Evolutionary conservation across 2,113 vertebrate genomes (phyloP), one percentile per base, ranked within the genome.

Genomic region (Lontra canadensis): DNA sequence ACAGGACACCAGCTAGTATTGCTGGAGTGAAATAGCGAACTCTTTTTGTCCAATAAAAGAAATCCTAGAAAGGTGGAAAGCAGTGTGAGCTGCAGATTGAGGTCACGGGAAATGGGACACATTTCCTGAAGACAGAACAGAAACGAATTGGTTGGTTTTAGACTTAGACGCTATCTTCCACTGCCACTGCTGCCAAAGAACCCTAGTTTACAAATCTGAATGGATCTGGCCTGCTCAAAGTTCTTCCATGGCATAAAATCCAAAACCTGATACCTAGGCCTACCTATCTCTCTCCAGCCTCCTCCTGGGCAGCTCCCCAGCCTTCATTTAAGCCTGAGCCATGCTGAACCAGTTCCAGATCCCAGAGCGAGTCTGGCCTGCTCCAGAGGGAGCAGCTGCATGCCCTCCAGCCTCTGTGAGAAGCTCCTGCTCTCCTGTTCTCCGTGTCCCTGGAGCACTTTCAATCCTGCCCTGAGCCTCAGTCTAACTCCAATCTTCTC

Each of bases 91-190:
- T 36, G 76, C 93, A 90, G 52, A 82, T 7, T 44, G 59, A 71
- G 83, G 78, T 23, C 78, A 67, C 0, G 7, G 74, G 79, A 94
- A 92, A 94, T 42, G 39, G 94, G 65, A 88, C 42, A 49, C 9
- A n/a, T 23, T 96, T 95, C 88, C 80, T 92, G 78, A 96, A 88
- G n/a, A 91, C 49, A 80, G 34, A 93, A 15, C 42, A 90, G 42
- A 80, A 92, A 83, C 4, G 9, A 49, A 73, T 7, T 82, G 25
- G 55, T 65, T 63, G 36, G 44, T 49, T 82, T 90, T 49, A 78
- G 86, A 91, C 4, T 90, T 49, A 78, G 86, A 91, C 4, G 42
- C 47, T 9, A 20, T 31, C 69, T 84, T 78, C 17, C 49, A 76
- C 29, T 76, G 52, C 25, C 21, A 44, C 7, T 6, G 85, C 71